Percentiles rank a stretch among this genome's conserved stretches.
Evolutionary conservation across 2,113 vertebrate species (phyloP).

Genomic region (Dasyurus viverrinus): DNA sequence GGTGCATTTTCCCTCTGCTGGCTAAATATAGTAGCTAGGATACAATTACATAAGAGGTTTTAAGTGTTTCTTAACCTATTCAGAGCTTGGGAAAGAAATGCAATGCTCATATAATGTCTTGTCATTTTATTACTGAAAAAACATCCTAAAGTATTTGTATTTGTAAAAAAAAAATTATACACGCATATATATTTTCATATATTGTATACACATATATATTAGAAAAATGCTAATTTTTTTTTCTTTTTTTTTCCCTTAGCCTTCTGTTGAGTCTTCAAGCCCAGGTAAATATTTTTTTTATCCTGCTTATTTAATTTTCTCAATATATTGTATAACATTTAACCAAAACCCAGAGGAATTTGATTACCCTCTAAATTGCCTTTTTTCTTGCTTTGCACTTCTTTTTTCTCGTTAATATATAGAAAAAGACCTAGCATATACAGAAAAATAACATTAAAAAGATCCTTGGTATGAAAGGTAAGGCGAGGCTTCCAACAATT

Average conservation of each 20-base stretch:
- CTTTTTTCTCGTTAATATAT: conserved; percentile 58
- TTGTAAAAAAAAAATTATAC: neutral
- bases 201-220: neutral
- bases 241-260: conserved; percentile 82
- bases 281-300: conserved; percentile 88
- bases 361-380: conserved; percentile 71
- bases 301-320: conserved; percentile 46
- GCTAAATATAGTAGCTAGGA: neutral
- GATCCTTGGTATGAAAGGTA: conserved; percentile 65
- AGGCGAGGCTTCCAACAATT: conserved; percentile 71
- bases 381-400: conserved; percentile 73
- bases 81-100: accelerated
- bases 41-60: neutral
- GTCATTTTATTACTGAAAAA: conserved; percentile 32
- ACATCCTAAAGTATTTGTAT: conserved; percentile 22
- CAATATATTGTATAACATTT: conserved; percentile 57
- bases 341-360: conserved; percentile 59
- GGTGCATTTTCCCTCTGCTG: conserved; percentile 23
- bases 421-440: neutral
- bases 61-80: neutral
- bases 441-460: neutral
- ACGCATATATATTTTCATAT: neutral
- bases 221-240: conserved; percentile 76
- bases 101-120: neutral
- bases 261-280: conserved; percentile 95